phyloP scores from a whole-genome alignment of 2,113 vertebrate genomes.

The Oxyruncus cristatus region DNA sequence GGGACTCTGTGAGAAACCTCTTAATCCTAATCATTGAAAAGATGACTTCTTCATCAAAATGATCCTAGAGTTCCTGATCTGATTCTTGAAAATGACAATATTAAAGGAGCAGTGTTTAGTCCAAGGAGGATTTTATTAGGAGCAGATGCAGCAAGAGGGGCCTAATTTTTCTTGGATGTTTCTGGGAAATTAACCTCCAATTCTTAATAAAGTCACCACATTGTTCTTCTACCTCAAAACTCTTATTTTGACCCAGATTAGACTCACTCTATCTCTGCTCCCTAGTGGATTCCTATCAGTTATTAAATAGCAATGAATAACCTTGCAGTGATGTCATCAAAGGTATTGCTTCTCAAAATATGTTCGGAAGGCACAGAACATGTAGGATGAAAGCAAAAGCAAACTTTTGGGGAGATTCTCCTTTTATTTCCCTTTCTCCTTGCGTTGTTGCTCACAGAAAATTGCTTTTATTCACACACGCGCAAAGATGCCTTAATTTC shows the following conservation, averaged over 20 bases:
- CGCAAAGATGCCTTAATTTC: neutral
- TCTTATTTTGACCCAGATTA: neutral
- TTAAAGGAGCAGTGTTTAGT: neutral
- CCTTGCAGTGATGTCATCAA: neutral
- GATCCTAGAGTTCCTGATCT: neutral
- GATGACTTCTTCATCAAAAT: constrained; percentile 6
- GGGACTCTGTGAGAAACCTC: neutral
- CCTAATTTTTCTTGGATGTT: neutral
- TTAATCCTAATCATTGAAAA: constrained; percentile 15
- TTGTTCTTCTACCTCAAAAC: neutral
- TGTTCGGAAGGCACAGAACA: neutral
- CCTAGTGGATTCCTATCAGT: neutral
- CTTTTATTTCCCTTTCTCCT: neutral
- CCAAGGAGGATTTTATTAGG: neutral
- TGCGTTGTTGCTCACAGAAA: neutral
- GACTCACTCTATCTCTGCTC: neutral
- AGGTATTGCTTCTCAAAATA: neutral
- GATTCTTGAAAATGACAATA: neutral
- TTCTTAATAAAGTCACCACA: neutral
- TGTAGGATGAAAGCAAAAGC: neutral
- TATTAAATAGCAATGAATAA: neutral
- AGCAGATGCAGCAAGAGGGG: neutral
- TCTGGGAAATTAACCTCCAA: neutral
- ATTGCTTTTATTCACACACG: neutral
- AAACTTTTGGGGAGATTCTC: neutral